Conservation (phyloP, 2,797 vertebrate species). For the Microcaecilia unicolor region DNA sequence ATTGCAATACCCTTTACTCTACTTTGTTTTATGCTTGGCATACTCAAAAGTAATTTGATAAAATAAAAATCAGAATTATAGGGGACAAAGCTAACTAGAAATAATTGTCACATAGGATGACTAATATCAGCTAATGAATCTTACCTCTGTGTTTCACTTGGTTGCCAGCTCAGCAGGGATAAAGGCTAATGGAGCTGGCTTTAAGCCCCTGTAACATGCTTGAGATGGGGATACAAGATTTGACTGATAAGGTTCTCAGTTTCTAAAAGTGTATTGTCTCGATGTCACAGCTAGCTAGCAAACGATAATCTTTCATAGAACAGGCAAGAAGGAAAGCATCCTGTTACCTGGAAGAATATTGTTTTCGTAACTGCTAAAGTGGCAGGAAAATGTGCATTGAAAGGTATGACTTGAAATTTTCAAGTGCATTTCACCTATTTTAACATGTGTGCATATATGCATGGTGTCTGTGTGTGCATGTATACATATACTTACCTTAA, state of each 20-base stretch:
- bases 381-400: too few relatives aligned
- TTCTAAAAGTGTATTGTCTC: too few relatives aligned
- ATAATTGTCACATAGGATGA: conserved; percentile 28
- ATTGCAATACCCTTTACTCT: conserved; percentile 4
- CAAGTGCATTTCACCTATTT: too few relatives aligned
- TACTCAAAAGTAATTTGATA: conserved; percentile 21
- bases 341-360: too few relatives aligned
- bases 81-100: conserved; percentile 21
- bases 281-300: too few relatives aligned
- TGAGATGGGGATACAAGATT: conserved; percentile 19
- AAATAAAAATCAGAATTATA: conserved; percentile 12
- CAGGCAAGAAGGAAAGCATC: too few relatives aligned
- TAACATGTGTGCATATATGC: too few relatives aligned
- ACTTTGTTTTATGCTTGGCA: conserved; percentile 7
- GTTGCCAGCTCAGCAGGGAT: conserved; percentile 33
- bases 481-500: too few relatives aligned
- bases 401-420: too few relatives aligned
- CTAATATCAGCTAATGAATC: conserved; percentile 35
- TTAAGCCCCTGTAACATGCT: conserved; percentile 29
- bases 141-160: conserved; percentile 28
- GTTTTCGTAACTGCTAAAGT: too few relatives aligned
- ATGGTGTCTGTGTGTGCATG: too few relatives aligned
- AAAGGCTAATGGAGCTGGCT: conserved; percentile 24
- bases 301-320: too few relatives aligned
- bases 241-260: conserved; percentile 26